Base-by-base conservation (phyloP, 2,797 vertebrate species). In the Poecile montanus region DNA sequence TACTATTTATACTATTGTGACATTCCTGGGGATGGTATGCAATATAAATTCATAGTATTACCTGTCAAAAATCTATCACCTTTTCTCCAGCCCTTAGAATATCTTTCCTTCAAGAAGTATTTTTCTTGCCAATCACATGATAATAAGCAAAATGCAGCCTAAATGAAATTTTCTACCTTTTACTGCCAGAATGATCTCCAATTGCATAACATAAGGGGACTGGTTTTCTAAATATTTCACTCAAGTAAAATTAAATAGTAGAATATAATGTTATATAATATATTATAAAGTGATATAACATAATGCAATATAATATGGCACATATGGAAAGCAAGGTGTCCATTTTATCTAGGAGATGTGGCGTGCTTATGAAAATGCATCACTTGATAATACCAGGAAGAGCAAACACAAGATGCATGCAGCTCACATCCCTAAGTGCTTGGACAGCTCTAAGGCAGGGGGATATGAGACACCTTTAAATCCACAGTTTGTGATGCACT, bases 31-130 rank as follows among this genome's bases (percentile, higher is more conserved):
- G 22, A 95, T 81, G 51, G 58, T 91, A 22, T 60, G 66, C 48
- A 92, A 94, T 88, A 92, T 70, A 95, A 96, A 89, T 89, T 91
- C 85, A 84, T 50, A 86, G 82, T 76, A 88, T 48, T 89, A 75
- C 60, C 58, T 94, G 79, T 93, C 87, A 95, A 94, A 95, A 94
- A 93, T 66, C 81, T 92, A 88, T 94, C 70, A 78, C 44, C 22
- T 75, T 32, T 80, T 89, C 81, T 93, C 42, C 62, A 92, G 40
- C 32, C 62, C 78, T 54, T 47, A 78, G 44, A 91, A 79, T 89
- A 90, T 58, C 63, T 74, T 88, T 71, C 54, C 66, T 88, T 83
- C 82, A 88, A 72, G 75, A 85, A 95, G 68, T 72, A 80, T 63
- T 91, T 92, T 94, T 60, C 54, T 86, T 94, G 91, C 54, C 87